Percentiles rank a stretch among this genome's conserved stretches.
Conservation (phyloP, 2,888 invertebrate genomes). For the Drosophila peninsularis region DNA sequence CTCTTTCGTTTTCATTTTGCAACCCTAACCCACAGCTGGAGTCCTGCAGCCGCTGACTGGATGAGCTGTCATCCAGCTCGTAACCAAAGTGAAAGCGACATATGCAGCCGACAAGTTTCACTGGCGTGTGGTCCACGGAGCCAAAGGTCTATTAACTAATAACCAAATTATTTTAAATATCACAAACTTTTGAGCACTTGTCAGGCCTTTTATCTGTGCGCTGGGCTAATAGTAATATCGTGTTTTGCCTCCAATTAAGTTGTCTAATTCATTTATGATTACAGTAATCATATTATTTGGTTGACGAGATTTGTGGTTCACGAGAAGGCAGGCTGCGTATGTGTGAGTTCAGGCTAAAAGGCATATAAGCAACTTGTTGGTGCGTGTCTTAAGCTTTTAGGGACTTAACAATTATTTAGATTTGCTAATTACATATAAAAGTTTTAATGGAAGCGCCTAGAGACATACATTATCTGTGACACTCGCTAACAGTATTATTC, state of each 20-base stretch:
- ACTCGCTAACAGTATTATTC: not conserved
- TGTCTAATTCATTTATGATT: slow-evolving; percentile 55
- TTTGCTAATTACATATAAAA: slow-evolving; percentile 7
- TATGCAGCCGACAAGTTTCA: slow-evolving; percentile 15
- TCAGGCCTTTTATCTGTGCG: slow-evolving; percentile 32
- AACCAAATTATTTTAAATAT: slow-evolving; percentile 69
- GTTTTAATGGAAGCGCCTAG: slow-evolving; percentile 8
- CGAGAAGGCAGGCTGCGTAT: slow-evolving; percentile 7
- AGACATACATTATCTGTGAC: not conserved
- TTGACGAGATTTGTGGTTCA: slow-evolving; percentile 27
- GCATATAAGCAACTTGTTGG: slow-evolving; percentile 32
- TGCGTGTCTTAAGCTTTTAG: not conserved
- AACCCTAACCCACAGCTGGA: slow-evolving; percentile 16
- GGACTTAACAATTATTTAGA: slow-evolving; percentile 12
- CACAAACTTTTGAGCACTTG: slow-evolving; percentile 55
- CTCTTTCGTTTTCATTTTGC: slow-evolving; percentile 40
- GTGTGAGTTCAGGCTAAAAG: slow-evolving; percentile 7
- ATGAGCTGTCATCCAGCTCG: slow-evolving; percentile 6
- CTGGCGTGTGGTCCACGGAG: slow-evolving; percentile 14
- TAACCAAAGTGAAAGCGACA: slow-evolving; percentile 24
- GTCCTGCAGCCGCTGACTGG: slow-evolving; percentile 1
- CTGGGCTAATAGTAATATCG: slow-evolving; percentile 55
- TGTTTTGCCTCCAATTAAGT: slow-evolving; percentile 44
- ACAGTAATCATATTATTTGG: slow-evolving; percentile 59
- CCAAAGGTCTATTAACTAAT: slow-evolving; percentile 47